These are phyloP conservation scores for Pogonomyrmex barbatus DNA, from an alignment of 1,140 invertebrate genomes.

Conservation along the genomic window DNA sequence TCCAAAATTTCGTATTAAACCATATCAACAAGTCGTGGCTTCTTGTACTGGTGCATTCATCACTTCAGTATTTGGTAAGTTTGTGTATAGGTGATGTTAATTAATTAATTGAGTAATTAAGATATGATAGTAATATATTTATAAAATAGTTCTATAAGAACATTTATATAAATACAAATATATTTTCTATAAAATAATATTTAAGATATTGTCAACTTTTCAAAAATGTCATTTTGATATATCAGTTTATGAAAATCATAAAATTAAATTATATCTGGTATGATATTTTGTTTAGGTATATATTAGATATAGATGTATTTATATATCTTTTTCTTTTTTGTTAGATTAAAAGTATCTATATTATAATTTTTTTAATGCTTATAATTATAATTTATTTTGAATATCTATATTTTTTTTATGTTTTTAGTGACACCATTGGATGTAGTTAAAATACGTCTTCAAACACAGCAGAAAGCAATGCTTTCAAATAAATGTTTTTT, in stretches of 20 bases:
- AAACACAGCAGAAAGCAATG: conserved; percentile 95
- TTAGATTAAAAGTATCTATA: not conserved
- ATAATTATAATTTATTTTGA: conserved; percentile 28
- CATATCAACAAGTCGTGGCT: conserved; percentile 95
- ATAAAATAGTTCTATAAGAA: conserved; percentile 35
- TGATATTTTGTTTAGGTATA: not conserved
- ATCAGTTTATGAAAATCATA: conserved; percentile 10
- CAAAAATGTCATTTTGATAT: not conserved
- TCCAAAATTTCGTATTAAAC: conserved; percentile 92
- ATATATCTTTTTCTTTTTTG: conserved; percentile 11
- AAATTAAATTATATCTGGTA: not conserved
- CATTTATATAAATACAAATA: not conserved
- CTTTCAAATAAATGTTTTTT: conserved; percentile 96
- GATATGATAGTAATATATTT: conserved; percentile 7
- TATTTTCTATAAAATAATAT: not conserved
- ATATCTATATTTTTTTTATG: conserved; percentile 40
- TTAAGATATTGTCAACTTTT: conserved; percentile 9
- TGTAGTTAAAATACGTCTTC: conserved; percentile 98
- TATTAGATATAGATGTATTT: not conserved
- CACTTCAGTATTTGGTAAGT: conserved; percentile 95
- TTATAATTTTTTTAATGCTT: not conserved
- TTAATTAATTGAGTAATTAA: not conserved
- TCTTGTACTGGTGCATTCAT: conserved; percentile 95
- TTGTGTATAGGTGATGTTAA: conserved; percentile 24
- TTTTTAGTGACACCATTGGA: conserved; percentile 98